These are phyloP conservation scores for Netelia inedita DNA, from an alignment of 2,888 invertebrate genomes.

Conservation along the genomic window DNA sequence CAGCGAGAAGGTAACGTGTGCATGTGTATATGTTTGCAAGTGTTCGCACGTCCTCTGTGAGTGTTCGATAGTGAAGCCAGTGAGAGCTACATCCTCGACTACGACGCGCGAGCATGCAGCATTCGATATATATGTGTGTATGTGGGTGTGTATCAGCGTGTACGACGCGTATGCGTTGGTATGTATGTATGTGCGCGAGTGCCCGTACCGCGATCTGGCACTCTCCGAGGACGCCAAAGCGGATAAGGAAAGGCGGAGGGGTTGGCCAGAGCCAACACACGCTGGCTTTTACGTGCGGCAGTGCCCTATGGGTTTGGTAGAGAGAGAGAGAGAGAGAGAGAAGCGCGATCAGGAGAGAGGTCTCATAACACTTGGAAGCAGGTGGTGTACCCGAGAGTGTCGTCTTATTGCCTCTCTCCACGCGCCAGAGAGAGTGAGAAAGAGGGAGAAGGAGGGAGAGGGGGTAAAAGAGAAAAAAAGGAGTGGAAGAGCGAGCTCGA, in stretches of 20 bases:
- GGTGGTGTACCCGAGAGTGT: slow-evolving; percentile 76
- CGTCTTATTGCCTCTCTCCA: slow-evolving; percentile 78
- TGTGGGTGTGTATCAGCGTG: slow-evolving; percentile 1
- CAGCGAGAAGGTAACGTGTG: slow-evolving; percentile 44
- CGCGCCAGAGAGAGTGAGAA: slow-evolving; percentile 43
- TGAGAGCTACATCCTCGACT: not conserved
- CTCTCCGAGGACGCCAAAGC: slow-evolving; percentile 37
- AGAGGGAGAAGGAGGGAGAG: slow-evolving; percentile 58
- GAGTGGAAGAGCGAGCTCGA: slow-evolving; percentile 72
- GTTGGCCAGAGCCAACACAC: slow-evolving; percentile 2
- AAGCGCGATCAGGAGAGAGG: slow-evolving; percentile 64
- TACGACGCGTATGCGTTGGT: slow-evolving; percentile 1
- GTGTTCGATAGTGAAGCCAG: slow-evolving; percentile 10
- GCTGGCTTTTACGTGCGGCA: slow-evolving; percentile 46
- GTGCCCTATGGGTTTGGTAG: slow-evolving; percentile 24
- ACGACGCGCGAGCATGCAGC: slow-evolving; percentile 29
- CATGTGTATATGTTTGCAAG: not conserved
- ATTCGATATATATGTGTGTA: slow-evolving; percentile 27
- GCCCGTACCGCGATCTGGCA: slow-evolving; percentile 30
- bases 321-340: slow-evolving; percentile 46
- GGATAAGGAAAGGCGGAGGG: slow-evolving; percentile 26
- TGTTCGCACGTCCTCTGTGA: not conserved
- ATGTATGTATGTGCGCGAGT: slow-evolving; percentile 14
- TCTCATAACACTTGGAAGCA: slow-evolving; percentile 83
- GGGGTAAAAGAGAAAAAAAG: too few species aligned